Conservation (phyloP, 2,113 vertebrate species). For the Perca flavescens region DNA sequence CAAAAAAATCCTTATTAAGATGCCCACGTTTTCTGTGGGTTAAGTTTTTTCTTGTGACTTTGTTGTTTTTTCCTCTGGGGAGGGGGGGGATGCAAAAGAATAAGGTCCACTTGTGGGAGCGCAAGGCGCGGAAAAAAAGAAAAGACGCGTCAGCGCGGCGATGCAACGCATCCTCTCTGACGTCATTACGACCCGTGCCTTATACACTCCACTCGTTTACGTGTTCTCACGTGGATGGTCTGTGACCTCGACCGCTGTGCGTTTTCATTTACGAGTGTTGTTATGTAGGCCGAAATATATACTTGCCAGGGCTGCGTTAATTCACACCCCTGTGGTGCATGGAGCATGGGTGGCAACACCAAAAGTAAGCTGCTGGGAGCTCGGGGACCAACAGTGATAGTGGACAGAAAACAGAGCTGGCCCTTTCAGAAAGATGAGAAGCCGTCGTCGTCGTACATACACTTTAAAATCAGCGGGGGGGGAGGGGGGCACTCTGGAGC, state of each 20-base stretch:
- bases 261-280: slow-evolving; percentile 81
- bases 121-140: slow-evolving; percentile 61
- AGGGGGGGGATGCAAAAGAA: slow-evolving; percentile 61
- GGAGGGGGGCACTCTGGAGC: slow-evolving; percentile 9
- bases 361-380: slow-evolving; percentile 45
- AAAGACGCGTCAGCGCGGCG: slow-evolving; percentile 60
- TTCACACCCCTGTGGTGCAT: slow-evolving; percentile 47
- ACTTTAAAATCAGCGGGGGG: slow-evolving; percentile 13
- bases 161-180: slow-evolving; percentile 83
- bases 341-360: slow-evolving; percentile 63
- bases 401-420: not conserved
- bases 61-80: slow-evolving; percentile 62
- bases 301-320: slow-evolving; percentile 52
- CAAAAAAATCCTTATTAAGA: slow-evolving; percentile 82
- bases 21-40: slow-evolving; percentile 89
- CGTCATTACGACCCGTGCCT: slow-evolving; percentile 88
- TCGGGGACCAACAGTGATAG: not conserved
- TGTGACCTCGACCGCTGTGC: slow-evolving; percentile 81
- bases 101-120: slow-evolving; percentile 74
- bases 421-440: slow-evolving; percentile 12
- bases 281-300: slow-evolving; percentile 67
- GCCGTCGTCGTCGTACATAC: not conserved
- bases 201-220: slow-evolving; percentile 88
- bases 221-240: slow-evolving; percentile 84
- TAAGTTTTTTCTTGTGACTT: slow-evolving; percentile 68